These are phyloP conservation scores for Mimas tiliae DNA, from an alignment of 2,888 invertebrate species.

Conservation along the genomic window DNA sequence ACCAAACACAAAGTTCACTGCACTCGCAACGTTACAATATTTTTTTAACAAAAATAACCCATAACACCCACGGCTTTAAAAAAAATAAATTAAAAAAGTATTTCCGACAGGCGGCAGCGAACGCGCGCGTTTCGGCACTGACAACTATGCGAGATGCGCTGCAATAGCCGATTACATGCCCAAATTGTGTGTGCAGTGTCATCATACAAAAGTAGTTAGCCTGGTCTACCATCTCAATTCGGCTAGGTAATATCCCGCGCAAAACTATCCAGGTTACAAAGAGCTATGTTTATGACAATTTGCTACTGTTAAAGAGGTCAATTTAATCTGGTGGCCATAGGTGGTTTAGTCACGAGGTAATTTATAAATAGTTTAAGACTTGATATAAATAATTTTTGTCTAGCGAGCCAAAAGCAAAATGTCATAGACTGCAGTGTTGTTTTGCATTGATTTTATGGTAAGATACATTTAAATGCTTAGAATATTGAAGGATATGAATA, in stretches of 20 bases:
- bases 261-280: background rate
- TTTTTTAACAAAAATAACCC: conserved; percentile 63
- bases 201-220: background rate
- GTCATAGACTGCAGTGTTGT: conserved; percentile 44
- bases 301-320: background rate
- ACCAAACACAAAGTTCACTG: conserved; percentile 63
- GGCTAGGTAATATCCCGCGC: conserved; percentile 17
- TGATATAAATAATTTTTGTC: conserved; percentile 59
- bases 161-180: conserved; percentile 14
- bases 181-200: background rate
- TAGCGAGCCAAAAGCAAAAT: conserved; percentile 61
- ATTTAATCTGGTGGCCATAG: conserved; percentile 27
- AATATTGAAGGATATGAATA: background rate
- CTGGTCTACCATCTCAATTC: background rate
- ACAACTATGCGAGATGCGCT: conserved; percentile 41
- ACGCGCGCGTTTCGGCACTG: conserved; percentile 66
- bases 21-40: conserved; percentile 63
- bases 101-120: conserved; percentile 58
- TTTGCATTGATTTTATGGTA: conserved; percentile 7
- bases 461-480: background rate
- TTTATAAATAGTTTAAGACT: conserved; percentile 44
- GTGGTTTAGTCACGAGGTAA: conserved; percentile 45
- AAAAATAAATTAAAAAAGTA: conserved; percentile 49
- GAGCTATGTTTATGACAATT: background rate
- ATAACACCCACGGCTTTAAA: conserved; percentile 55